Base-by-base conservation (phyloP, 2,888 invertebrate species). In the Tanaodytes sp. region DNA sequence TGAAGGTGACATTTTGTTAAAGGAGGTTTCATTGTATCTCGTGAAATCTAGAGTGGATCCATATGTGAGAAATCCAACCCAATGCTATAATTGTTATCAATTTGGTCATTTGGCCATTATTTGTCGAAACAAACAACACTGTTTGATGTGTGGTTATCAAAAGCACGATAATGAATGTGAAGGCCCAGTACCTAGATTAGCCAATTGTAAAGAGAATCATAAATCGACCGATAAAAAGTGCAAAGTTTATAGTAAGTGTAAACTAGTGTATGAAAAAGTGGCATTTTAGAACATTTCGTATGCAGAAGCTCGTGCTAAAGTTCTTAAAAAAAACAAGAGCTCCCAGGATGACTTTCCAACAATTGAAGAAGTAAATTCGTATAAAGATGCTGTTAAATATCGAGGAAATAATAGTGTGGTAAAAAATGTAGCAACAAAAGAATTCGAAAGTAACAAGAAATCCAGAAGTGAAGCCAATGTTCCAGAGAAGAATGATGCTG, bases 291-390 rank as follows among this genome's bases (percentile, higher is more conserved):
- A n/a, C n/a, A n/a, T n/a, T n/a, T n/a, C n/a, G n/a, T n/a, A n/a
- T n/a, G n/a, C n/a, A n/a, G n/a, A n/a, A n/a, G n/a, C n/a, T n/a
- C n/a, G n/a, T n/a, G n/a, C n/a, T n/a, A n/a, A n/a, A n/a, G n/a
- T n/a, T n/a, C n/a, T n/a, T n/a, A n/a, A n/a, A n/a, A n/a, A n/a
- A n/a, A n/a, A n/a, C n/a, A n/a, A n/a, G n/a, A n/a, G n/a, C 42
- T 0, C 31, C 31, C 2, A 39, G 42, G 59, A 61, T 19, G 46
- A 61, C 15, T 66, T 48, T 27, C 66, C 66, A 0, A 48, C 39
- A 1, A n/a, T 49, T n/a, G 19, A 51, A n/a, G 52, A 45, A n/a
- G n/a, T n/a, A 31, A 1, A 57, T 18, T 45, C 45, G 0, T 37
- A 45, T 12, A 23, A 33, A 20, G 46, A 20, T 8, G 20, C 55